Percentiles rank a stretch among this genome's conserved stretches.
phyloP scores from a whole-genome alignment of 1,140 invertebrate species.

The Asbolus verrucosus region DNA sequence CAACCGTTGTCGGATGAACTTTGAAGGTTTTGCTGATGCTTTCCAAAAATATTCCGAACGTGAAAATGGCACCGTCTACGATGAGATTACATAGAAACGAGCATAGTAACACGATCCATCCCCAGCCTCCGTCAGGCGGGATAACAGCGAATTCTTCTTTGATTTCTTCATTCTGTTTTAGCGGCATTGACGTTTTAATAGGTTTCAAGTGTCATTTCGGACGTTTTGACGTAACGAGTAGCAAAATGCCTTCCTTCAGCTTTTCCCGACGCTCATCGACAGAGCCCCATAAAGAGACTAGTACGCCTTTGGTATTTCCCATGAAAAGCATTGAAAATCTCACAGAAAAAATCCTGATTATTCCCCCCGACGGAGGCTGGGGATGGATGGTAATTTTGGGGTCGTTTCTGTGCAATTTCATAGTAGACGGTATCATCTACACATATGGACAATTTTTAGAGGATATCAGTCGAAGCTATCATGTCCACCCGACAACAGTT shows the following conservation, averaged over 20 bases:
- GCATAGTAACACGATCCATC: slow-evolving; percentile 74
- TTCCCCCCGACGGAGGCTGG: slow-evolving; percentile 81
- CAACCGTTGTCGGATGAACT: slow-evolving; percentile 68
- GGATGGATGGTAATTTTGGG: slow-evolving; percentile 76
- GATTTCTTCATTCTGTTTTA: too few species aligned
- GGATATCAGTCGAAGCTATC: slow-evolving; percentile 69
- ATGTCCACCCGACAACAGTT: slow-evolving; percentile 69
- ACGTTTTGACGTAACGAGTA: too few species aligned
- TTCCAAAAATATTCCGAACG: slow-evolving; percentile 74
- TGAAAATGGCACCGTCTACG: slow-evolving; percentile 83
- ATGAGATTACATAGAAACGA: slow-evolving; percentile 79
- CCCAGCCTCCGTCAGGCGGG: slow-evolving; percentile 82
- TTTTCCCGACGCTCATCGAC: too few species aligned
- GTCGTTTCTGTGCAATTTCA: slow-evolving; percentile 77
- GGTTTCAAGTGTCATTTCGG: too few species aligned
- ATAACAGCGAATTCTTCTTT: too few species aligned
- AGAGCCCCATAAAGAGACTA: too few species aligned
- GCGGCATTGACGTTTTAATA: too few species aligned
- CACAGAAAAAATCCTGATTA: slow-evolving; percentile 25
- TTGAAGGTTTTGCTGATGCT: slow-evolving; percentile 70
- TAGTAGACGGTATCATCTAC: slow-evolving; percentile 84
- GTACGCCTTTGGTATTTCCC: too few species aligned
- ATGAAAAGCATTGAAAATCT: too few species aligned
- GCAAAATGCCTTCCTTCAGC: too few species aligned
- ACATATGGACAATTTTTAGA: slow-evolving; percentile 75